Conservation (phyloP, 2,797 vertebrate species). For the Propithecus deckenii region DNA sequence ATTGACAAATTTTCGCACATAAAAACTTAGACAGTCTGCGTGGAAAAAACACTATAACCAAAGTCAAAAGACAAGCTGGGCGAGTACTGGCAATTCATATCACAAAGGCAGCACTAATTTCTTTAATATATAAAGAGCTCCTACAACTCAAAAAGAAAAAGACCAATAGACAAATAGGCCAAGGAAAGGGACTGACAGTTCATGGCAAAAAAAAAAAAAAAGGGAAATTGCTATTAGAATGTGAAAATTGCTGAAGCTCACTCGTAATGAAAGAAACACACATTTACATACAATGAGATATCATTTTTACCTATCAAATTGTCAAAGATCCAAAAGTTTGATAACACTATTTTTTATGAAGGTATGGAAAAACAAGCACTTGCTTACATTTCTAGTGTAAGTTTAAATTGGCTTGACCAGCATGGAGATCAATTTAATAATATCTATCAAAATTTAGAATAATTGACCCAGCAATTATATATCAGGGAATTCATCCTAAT, state of each 20-base stretch:
- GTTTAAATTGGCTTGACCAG: not conserved
- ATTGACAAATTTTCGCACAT: not conserved
- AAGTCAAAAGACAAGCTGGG: not conserved
- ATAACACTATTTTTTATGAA: not conserved
- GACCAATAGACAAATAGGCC: not conserved
- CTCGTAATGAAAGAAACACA: not conserved
- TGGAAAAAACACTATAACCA: not conserved
- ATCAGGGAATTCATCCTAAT: constrained; percentile 4
- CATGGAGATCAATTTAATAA: not conserved
- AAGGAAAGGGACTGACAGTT: not conserved
- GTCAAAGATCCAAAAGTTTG: constrained; percentile 21
- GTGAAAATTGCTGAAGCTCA: constrained; percentile 22
- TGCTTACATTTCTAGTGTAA: not conserved
- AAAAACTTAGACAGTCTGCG: not conserved
- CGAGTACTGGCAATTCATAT: not conserved
- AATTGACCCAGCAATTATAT: not conserved
- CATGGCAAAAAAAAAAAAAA: not conserved
- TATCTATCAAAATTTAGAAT: constrained; percentile 3
- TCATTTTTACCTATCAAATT: constrained; percentile 20
- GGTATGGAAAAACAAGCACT: not conserved
- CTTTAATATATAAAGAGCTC: not conserved
- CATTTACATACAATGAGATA: not conserved
- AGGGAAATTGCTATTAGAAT: constrained; percentile 17
- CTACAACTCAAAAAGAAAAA: constrained; percentile 19
- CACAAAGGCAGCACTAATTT: not conserved